Evolutionary conservation across 2,113 vertebrate species (phyloP).

Genomic region (Oenanthe melanoleuca): DNA sequence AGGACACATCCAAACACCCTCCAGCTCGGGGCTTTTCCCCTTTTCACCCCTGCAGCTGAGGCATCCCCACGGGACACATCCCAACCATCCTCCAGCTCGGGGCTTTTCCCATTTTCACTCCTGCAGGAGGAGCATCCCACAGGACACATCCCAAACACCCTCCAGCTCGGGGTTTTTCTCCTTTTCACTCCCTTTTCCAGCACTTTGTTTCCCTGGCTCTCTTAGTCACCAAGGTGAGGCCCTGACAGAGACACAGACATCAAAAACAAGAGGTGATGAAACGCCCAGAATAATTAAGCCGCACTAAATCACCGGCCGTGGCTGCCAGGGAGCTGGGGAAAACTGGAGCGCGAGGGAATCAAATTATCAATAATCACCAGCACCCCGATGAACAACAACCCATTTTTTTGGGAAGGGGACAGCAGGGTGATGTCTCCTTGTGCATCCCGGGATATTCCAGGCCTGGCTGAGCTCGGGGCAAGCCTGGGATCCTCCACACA

Average conservation of each 20-base stretch:
- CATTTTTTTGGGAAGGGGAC: background rate
- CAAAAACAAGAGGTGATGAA: constrained; percentile 72
- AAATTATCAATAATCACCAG: constrained; percentile 43
- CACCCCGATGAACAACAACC: background rate
- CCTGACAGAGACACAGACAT: constrained; percentile 60
- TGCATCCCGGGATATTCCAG: rapidly evolving
- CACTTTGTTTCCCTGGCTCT: constrained; percentile 31
- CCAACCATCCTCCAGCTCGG: background rate
- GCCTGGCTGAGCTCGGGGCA: background rate
- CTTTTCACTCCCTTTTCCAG: constrained; percentile 17
- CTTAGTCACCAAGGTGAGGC: constrained; percentile 69
- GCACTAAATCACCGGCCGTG: constrained; percentile 43
- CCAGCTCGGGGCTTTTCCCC: background rate
- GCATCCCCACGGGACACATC: rapidly evolving
- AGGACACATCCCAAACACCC: background rate
- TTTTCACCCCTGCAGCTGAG: background rate
- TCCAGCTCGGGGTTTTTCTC: background rate
- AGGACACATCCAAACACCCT: background rate
- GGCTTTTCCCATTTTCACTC: constrained; percentile 24
- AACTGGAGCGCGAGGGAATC: constrained; percentile 51
- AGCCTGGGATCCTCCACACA: constrained; percentile 33
- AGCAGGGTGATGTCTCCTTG: too few relatives aligned
- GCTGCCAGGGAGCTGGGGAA: constrained; percentile 28
- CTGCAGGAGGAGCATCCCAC: rapidly evolving
- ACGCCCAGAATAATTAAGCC: constrained; percentile 56